phyloP scores from a whole-genome alignment of 2,888 invertebrate genomes.

The Limnephilus auricula region DNA sequence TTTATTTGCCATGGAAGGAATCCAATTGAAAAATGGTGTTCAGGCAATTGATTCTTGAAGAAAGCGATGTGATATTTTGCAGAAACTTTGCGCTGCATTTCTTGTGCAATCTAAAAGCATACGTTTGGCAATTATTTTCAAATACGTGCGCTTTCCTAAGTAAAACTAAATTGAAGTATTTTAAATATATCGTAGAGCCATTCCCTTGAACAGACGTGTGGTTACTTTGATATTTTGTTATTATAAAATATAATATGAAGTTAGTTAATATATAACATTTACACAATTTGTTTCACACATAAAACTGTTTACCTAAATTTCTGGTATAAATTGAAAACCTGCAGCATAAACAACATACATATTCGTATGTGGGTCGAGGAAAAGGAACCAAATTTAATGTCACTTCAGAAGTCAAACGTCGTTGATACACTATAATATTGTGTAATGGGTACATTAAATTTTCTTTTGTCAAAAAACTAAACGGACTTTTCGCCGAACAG shows the following conservation, averaged over 20 bases:
- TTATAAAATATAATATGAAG: background rate
- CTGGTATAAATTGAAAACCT: too few relatives aligned
- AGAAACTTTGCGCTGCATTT: background rate
- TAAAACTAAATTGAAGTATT: background rate
- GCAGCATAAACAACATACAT: too few relatives aligned
- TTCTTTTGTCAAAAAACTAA: too few relatives aligned
- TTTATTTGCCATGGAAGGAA: background rate
- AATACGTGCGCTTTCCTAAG: background rate
- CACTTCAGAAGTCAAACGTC: too few relatives aligned
- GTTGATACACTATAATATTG: too few relatives aligned
- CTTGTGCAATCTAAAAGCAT: background rate
- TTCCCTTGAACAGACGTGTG: background rate
- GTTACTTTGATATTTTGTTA: background rate
- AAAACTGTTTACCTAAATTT: too few relatives aligned
- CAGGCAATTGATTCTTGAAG: background rate
- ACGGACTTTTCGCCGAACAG: too few relatives aligned
- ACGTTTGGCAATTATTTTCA: background rate
- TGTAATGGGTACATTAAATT: too few relatives aligned
- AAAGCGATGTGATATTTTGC: background rate
- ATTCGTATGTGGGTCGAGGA: too few relatives aligned
- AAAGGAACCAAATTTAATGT: too few relatives aligned
- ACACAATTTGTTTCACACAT: too few relatives aligned
- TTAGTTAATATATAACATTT: background rate
- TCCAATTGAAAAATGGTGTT: background rate
- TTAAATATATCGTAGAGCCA: background rate